Evolutionary conservation across 2,113 vertebrate genomes (phyloP), one percentile per base, ranked within the genome.

Genomic region (Chloebia gouldiae): DNA sequence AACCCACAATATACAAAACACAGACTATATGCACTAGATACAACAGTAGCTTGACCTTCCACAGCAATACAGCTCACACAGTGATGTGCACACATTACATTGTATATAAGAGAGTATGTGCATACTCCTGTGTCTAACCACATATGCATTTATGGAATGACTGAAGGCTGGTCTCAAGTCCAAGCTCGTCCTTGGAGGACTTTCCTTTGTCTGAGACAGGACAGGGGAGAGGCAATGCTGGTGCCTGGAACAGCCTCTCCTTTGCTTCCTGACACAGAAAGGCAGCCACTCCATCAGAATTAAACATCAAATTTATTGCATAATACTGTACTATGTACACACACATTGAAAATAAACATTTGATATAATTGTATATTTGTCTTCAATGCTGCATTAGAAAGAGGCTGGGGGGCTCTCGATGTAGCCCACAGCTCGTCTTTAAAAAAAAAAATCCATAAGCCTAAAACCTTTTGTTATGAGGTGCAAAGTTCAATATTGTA

Each of bases 301-400:
- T 92, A 97, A 97, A 98, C 97, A 96, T 97, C 92, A 95, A 93
- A 96, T 98, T 98, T 98, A 98, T 98, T 98, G 97, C 97, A 92
- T 97, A 95, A 97, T 98, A 96, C 96, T 90, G 95, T 96, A 95
- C 95, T 98, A 97, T 98, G 93, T 98, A 97, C 97, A 95, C 89
- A 96, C 96, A 98, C 97, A 94, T 97, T 68, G 96, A 98, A 98
- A 98, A 98, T 98, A 98, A 98, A 98, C 97, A 97, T 98, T 96
- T 98, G 47, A 88, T 97, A 97, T 94, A 96, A 86, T 8, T 81
- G 93, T 97, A 66, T 97, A 93, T 97, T 97, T 95, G 93, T 96
- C 83, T 94, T 97, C 84, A 97, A 95, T 79, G 95, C 93, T 97
- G 93, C 96, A 89, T 97, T 97, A 98, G 95, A 98, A 98, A 98